Conservation (phyloP, 2,797 vertebrate genomes). For the Poeciliopsis presidionis region DNA sequence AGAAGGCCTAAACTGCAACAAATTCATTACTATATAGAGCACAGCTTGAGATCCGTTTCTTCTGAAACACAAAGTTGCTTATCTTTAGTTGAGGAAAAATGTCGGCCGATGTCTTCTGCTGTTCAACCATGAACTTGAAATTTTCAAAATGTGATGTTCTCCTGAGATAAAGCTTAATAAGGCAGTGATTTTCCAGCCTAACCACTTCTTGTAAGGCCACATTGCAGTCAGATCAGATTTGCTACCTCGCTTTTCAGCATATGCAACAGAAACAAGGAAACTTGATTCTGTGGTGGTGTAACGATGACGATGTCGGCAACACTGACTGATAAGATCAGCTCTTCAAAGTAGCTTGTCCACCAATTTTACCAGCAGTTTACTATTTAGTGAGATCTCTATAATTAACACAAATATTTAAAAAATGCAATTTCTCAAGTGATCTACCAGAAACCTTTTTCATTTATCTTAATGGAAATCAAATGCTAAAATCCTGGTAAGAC, state of each 20-base stretch:
- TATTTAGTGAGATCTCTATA: not conserved
- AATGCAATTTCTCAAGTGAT: not conserved
- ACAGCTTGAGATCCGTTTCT: constrained; percentile 29
- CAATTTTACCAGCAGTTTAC: not conserved
- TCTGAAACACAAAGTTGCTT: not conserved
- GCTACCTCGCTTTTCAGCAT: constrained; percentile 13
- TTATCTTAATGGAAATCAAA: not conserved
- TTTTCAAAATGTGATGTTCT: constrained; percentile 4
- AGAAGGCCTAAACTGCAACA: constrained; percentile 29
- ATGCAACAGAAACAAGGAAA: constrained; percentile 22
- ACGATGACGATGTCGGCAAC: not conserved
- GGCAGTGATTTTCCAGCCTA: constrained; percentile 11
- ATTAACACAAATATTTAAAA: not conserved
- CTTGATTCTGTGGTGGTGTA: not conserved
- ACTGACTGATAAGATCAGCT: not conserved
- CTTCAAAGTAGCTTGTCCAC: not conserved
- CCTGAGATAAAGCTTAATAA: constrained; percentile 9
- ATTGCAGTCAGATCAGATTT: constrained; percentile 7
- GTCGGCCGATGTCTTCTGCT: not conserved
- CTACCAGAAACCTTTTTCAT: not conserved
- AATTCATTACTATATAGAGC: constrained; percentile 31
- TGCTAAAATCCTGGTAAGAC: not conserved
- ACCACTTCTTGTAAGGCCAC: constrained; percentile 8
- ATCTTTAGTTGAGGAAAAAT: not conserved
- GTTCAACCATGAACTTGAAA: constrained; percentile 15